Conservation (phyloP, 2,797 vertebrate species). For the Myotis planiceps region DNA sequence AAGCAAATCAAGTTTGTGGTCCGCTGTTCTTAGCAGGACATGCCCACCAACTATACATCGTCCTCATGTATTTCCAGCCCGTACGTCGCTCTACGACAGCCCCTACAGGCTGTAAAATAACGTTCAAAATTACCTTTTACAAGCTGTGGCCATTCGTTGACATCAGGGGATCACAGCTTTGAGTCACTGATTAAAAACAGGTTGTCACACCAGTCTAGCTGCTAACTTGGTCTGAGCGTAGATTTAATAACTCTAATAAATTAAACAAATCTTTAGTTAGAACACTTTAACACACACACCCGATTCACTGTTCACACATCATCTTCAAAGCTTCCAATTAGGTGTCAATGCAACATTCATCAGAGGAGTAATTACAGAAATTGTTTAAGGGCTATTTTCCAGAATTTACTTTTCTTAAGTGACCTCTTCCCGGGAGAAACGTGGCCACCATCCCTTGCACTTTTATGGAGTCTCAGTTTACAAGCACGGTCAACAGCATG, state of each 20-base stretch:
- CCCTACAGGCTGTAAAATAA: constrained; percentile 71
- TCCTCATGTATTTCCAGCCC: constrained; percentile 26
- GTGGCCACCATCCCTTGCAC: background rate
- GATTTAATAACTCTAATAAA: constrained; percentile 87
- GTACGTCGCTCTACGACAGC: constrained; percentile 57
- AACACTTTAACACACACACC: constrained; percentile 72
- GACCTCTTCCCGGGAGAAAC: background rate
- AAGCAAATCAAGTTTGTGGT: background rate
- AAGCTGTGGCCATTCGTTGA: constrained; percentile 92
- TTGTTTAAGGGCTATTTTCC: background rate
- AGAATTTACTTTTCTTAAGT: background rate
- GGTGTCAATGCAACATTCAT: constrained; percentile 18
- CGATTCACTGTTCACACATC: constrained; percentile 56
- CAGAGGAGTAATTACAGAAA: background rate
- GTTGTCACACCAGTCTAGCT: constrained; percentile 84
- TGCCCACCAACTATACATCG: constrained; percentile 37
- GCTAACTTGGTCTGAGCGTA: constrained; percentile 85
- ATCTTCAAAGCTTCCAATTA: constrained; percentile 54
- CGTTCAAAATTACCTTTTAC: constrained; percentile 88
- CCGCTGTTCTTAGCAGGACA: constrained; percentile 40
- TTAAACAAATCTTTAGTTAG: constrained; percentile 85
- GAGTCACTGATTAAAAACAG: constrained; percentile 88
- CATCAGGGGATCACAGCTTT: constrained; percentile 90
- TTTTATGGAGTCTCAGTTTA: background rate
- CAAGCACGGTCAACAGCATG: background rate